phyloP scores from a whole-genome alignment of 2,888 invertebrate species.

The Trissolcus brochymenae region DNA sequence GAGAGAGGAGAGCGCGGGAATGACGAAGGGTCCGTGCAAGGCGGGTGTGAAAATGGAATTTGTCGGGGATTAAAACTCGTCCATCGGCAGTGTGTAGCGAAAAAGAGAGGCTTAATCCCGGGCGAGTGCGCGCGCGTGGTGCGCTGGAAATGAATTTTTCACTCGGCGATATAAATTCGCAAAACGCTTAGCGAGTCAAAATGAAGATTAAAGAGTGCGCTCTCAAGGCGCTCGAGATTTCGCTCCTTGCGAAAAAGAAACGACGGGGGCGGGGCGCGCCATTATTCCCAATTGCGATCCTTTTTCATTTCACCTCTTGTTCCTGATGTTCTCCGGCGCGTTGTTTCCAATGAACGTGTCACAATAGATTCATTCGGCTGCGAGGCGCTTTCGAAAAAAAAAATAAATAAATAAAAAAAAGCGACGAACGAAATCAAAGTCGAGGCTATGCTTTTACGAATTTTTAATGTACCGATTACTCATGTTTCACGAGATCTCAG shows the following conservation, averaged over 20 bases:
- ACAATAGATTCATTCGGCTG: conserved; percentile 45
- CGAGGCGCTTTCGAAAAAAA: conserved; percentile 7
- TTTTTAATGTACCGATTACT: conserved; percentile 21
- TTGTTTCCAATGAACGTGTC: conserved; percentile 43
- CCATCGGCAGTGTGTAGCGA: conserved; percentile 40
- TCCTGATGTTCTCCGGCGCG: conserved; percentile 30
- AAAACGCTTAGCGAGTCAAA: conserved; percentile 68
- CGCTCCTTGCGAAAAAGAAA: conserved; percentile 61
- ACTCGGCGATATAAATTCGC: conserved; percentile 68
- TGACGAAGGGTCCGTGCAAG: conserved; percentile 47
- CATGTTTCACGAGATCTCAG: conserved; percentile 8
- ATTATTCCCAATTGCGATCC: conserved; percentile 71
- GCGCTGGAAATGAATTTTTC: conserved; percentile 69
- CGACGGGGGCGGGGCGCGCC: conserved; percentile 63
- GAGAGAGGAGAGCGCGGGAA: conserved; percentile 33
- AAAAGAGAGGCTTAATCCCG: conserved; percentile 56
- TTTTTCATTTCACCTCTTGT: conserved; percentile 63
- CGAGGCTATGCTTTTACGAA: neutral
- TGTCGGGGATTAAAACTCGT: conserved; percentile 58
- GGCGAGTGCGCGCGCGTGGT: neutral
- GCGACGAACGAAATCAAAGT: conserved; percentile 6
- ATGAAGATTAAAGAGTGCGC: conserved; percentile 70
- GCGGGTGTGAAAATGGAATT: conserved; percentile 60
- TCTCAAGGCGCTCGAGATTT: conserved; percentile 61
- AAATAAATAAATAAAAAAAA: conserved; percentile 1